These are phyloP conservation scores for Rostratula benghalensis DNA, from an alignment of 2,113 vertebrate genomes.

Conservation along the genomic window DNA sequence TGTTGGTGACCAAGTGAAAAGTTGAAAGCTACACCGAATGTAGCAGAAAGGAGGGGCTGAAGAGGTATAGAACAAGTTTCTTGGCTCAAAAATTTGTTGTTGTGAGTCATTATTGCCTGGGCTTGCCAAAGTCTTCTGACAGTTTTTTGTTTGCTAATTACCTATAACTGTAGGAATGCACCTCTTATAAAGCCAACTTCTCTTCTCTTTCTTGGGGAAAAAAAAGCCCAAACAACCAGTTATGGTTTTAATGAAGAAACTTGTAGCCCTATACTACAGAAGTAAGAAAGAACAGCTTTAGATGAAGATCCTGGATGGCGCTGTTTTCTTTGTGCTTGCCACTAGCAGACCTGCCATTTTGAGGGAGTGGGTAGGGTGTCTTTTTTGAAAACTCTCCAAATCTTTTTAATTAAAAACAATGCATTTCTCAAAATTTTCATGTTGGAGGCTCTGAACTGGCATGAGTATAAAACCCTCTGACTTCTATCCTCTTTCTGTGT, in stretches of 20 bases:
- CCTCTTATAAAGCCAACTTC: not conserved
- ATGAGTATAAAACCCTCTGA: not conserved
- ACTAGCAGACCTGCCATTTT: not conserved
- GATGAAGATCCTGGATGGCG: not conserved
- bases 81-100: not conserved
- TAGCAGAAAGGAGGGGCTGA: not conserved
- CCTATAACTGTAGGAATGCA: constrained; percentile 20
- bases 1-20: not conserved
- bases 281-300: not conserved
- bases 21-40: not conserved
- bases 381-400: not conserved
- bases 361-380: not conserved
- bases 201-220: not conserved
- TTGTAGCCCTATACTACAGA: not conserved
- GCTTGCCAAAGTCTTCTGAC: constrained; percentile 9
- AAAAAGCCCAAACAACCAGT: not conserved
- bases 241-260: not conserved
- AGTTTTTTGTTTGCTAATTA: constrained; percentile 43
- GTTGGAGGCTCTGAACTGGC: not conserved
- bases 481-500: not conserved
- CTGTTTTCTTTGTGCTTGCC: not conserved
- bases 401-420: not conserved
- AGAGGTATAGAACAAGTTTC: not conserved
- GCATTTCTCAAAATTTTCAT: not conserved
- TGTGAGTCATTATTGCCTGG: constrained; percentile 13